Conservation (phyloP, 1,140 invertebrate species). For the Trachymyrmex septentrionalis region DNA sequence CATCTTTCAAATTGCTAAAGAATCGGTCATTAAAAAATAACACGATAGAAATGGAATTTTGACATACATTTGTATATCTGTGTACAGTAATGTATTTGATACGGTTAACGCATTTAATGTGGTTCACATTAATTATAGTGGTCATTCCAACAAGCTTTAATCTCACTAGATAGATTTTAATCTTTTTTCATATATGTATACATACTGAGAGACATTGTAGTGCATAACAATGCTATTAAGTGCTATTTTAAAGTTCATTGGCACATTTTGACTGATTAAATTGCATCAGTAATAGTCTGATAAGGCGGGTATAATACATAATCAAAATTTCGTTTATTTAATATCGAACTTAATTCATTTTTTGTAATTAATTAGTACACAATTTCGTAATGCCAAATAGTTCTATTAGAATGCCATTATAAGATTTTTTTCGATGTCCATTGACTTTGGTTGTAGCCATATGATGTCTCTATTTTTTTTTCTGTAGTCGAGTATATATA, state of each 20-base stretch:
- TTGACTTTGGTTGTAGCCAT: neutral
- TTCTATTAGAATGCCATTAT: neutral
- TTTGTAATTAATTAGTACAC: neutral
- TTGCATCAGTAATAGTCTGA: neutral
- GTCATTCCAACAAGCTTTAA: constrained; percentile 24
- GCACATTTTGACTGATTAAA: constrained; percentile 48
- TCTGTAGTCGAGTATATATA: neutral
- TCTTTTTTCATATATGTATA: neutral
- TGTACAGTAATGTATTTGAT: constrained; percentile 25
- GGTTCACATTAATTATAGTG: constrained; percentile 3
- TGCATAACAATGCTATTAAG: neutral
- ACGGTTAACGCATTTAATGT: constrained; percentile 29
- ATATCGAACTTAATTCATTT: neutral
- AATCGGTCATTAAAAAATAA: neutral
- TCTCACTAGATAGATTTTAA: constrained; percentile 35
- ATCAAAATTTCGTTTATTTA: constrained; percentile 19
- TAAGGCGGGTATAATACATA: neutral
- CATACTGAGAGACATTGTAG: neutral
- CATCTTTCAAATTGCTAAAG: neutral
- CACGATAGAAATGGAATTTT: neutral
- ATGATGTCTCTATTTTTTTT: constrained; percentile 7
- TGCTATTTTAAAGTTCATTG: neutral
- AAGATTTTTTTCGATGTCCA: constrained; percentile 8
- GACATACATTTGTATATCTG: constrained; percentile 1
- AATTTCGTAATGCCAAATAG: neutral